Conservation (phyloP, 2,797 vertebrate species). For the Scyliorhinus canicula region DNA sequence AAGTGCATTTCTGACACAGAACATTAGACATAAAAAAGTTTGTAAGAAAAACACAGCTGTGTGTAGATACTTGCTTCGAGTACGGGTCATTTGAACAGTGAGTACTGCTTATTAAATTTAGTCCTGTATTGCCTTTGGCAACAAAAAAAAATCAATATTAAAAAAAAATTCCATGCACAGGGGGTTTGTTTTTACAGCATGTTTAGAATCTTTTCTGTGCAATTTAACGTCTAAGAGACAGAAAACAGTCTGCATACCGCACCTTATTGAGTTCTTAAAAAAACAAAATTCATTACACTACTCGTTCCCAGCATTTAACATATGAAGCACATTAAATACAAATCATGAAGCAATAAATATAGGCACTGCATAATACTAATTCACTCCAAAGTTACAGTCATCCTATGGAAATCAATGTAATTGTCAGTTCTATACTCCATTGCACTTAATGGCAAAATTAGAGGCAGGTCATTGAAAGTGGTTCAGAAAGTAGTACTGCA, state of each 20-base stretch:
- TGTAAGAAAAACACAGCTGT: slow-evolving; percentile 34
- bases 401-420: not conserved
- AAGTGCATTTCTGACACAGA: not conserved
- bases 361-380: not conserved
- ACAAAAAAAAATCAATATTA: slow-evolving; percentile 31
- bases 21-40: not conserved
- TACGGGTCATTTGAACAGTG: slow-evolving; percentile 12
- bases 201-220: slow-evolving; percentile 31
- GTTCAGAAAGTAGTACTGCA: slow-evolving; percentile 13
- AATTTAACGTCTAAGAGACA: slow-evolving; percentile 14
- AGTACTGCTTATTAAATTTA: slow-evolving; percentile 31
- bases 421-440: slow-evolving; percentile 14
- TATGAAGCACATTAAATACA: not conserved
- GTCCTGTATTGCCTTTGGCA: slow-evolving; percentile 5
- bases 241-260: slow-evolving; percentile 30
- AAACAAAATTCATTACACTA: slow-evolving; percentile 18
- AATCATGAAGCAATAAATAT: slow-evolving; percentile 5
- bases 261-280: slow-evolving; percentile 12
- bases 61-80: slow-evolving; percentile 3
- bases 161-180: not conserved
- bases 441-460: slow-evolving; percentile 25
- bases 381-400: not conserved
- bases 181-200: slow-evolving; percentile 37
- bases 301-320: slow-evolving; percentile 10
- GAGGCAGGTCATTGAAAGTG: slow-evolving; percentile 17